A percentile compares a stretch with the other conserved stretches of the same genome.
Conservation (phyloP, 2,888 invertebrate genomes). For the Ormyrus nitidulus region DNA sequence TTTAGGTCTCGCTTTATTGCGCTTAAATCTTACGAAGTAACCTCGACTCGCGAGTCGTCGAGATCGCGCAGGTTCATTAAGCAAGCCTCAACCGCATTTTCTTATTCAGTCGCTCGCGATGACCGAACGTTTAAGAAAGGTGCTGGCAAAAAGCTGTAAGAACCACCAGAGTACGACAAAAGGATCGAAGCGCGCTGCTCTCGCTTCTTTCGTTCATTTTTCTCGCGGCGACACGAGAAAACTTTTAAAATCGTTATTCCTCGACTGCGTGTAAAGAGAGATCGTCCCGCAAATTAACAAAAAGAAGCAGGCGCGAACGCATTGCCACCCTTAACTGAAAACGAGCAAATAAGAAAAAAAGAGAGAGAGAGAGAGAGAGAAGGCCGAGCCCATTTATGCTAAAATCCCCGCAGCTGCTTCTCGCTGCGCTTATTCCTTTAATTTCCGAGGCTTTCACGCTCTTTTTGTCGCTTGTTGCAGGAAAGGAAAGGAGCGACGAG, state of each 20-base stretch:
- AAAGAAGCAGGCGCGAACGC: not conserved
- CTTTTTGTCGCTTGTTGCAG: constrained; percentile 11
- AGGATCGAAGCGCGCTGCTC: not conserved
- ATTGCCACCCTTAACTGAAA: not conserved
- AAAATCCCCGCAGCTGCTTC: not conserved
- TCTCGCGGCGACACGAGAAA: constrained; percentile 20
- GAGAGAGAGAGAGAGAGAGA: not conserved
- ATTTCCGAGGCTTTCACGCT: not conserved
- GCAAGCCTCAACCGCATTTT: too few relatives aligned
- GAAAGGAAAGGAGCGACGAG: constrained; percentile 26
- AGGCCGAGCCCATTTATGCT: constrained; percentile 21
- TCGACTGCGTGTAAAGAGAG: not conserved
- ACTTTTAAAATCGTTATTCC: constrained; percentile 35
- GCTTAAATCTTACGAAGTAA: too few relatives aligned
- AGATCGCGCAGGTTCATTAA: too few relatives aligned
- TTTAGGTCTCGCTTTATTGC: too few relatives aligned
- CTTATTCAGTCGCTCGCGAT: too few relatives aligned
- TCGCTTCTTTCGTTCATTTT: not conserved
- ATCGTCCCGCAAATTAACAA: constrained; percentile 23
- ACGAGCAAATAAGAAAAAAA: constrained; percentile 5
- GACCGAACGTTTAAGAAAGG: too few relatives aligned
- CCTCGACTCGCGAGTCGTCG: too few relatives aligned
- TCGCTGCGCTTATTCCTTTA: too few relatives aligned
- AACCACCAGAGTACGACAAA: not conserved
- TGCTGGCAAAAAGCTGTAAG: too few relatives aligned